phyloP scores from a whole-genome alignment of 2,113 vertebrate genomes.

The Holacanthus passer region DNA sequence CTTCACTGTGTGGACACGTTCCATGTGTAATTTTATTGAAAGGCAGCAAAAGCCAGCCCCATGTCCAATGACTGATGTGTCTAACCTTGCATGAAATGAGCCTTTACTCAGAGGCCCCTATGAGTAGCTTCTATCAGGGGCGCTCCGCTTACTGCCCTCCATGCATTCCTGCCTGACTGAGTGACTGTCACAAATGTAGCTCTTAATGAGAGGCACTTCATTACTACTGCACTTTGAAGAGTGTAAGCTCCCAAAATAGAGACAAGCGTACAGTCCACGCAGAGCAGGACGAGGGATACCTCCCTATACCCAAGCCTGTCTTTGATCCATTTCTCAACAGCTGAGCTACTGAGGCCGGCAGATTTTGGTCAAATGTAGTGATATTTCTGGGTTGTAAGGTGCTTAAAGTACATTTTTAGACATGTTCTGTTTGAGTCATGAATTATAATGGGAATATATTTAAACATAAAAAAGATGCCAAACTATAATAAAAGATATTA shows the following conservation, averaged over 20 bases:
- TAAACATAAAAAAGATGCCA: slow-evolving; percentile 5
- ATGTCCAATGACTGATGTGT: slow-evolving; percentile 83
- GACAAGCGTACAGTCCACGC: slow-evolving; percentile 53
- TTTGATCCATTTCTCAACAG: slow-evolving; percentile 53
- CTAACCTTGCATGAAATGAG: slow-evolving; percentile 86
- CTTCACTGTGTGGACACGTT: slow-evolving; percentile 66
- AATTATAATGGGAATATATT: slow-evolving; percentile 9
- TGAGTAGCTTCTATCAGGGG: slow-evolving; percentile 68
- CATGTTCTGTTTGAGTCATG: neutral
- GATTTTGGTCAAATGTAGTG: slow-evolving; percentile 30
- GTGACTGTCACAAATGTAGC: slow-evolving; percentile 74
- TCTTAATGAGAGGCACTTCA: slow-evolving; percentile 79
- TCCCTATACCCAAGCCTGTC: slow-evolving; percentile 20
- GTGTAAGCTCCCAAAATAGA: slow-evolving; percentile 65
- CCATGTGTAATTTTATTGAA: slow-evolving; percentile 79
- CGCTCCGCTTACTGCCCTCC: slow-evolving; percentile 55
- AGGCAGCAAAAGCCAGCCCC: slow-evolving; percentile 74
- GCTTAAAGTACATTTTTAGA: slow-evolving; percentile 16
- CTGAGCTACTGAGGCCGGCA: slow-evolving; percentile 26
- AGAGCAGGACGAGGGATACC: slow-evolving; percentile 48
- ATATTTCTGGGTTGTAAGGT: slow-evolving; percentile 23
- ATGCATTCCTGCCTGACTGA: slow-evolving; percentile 69
- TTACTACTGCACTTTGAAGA: slow-evolving; percentile 74
- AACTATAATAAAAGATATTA: neutral
- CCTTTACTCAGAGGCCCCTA: slow-evolving; percentile 71